Base-by-base conservation (phyloP, 2,113 vertebrate genomes). In the Macroglossus sobrinus region DNA sequence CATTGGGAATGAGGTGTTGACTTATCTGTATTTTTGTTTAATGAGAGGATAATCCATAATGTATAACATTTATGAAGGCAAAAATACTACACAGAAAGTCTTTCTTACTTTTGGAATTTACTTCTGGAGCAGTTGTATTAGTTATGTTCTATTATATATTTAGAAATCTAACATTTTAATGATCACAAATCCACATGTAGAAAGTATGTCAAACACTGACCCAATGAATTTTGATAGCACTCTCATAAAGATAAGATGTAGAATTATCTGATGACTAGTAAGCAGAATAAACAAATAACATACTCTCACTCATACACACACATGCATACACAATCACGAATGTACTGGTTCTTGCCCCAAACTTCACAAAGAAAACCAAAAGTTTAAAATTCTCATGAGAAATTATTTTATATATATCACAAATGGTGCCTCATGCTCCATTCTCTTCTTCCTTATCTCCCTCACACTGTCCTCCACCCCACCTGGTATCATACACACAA, bases 121-220 rank as follows among this genome's bases (percentile, higher is more conserved):
- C 13, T 95, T 94, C 53, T 74, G 68, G 1, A 85, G 59, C 24
- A 64, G 9, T 76, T 86, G 33, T 4, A 13, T 72, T 53, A 50
- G 35, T 79, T 93, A 81, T 38, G 14, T 80, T 66, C 18, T 33
- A 45, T 72, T 63, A 80, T 26, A 15, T 71, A 69, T 84, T 57
- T 93, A 87, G 93, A 95, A 96, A 64, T 43, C 3, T 10, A 85
- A n/a, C 15, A 7, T 86, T 94, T 80, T 81, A 84, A 55, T 79
- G 50, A 47, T 40, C 59, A 95, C 26, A 86, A 9, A 89, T 88
- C 47, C 69, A 30, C 63, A 84, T 71, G 19, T 92, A 75, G 81
- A 59, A 89, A 71, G 35, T 55, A 79, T 53, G 18, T 84, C 40
- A 84, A 87, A 75, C 14, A 92, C 63, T 21, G 55, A 86, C 38